Conservation (phyloP, 2,888 invertebrate genomes). For the Spodoptera littoralis region DNA sequence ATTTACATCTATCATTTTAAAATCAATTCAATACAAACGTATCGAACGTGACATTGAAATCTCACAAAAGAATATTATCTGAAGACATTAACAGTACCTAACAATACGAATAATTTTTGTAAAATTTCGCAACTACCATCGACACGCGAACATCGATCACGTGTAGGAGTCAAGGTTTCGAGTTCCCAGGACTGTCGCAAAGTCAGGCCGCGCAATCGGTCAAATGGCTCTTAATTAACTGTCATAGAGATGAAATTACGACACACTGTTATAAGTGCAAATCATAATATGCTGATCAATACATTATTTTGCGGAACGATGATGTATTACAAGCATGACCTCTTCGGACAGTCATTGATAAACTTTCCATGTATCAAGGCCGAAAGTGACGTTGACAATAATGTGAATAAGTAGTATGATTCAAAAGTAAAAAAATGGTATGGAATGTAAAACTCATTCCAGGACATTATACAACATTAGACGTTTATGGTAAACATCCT, state of each 20-base stretch:
- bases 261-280: conserved; percentile 36
- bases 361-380: conserved; percentile 62
- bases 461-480: conserved; percentile 11
- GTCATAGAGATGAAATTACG: conserved; percentile 68
- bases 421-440: conserved; percentile 26
- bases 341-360: conserved; percentile 52
- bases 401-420: conserved; percentile 9
- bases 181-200: conserved; percentile 62
- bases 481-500: conserved; percentile 30
- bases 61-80: conserved; percentile 45
- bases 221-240: conserved; percentile 76
- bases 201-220: conserved; percentile 69
- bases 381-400: conserved; percentile 20
- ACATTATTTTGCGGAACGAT: conserved; percentile 38
- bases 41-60: conserved; percentile 51
- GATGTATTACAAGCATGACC: conserved; percentile 23
- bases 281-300: conserved; percentile 12
- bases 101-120: conserved; percentile 45
- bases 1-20: conserved; percentile 41
- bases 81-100: conserved; percentile 28
- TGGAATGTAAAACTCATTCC: conserved; percentile 37
- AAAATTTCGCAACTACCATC: conserved; percentile 52
- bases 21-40: conserved; percentile 36
- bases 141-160: conserved; percentile 46
- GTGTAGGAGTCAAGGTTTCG: conserved; percentile 67